Percentiles rank a stretch among this genome's conserved stretches.
Evolutionary conservation across 2,888 invertebrate genomes (phyloP).

Genomic region (Stenoptilia bipunctidactyla): DNA sequence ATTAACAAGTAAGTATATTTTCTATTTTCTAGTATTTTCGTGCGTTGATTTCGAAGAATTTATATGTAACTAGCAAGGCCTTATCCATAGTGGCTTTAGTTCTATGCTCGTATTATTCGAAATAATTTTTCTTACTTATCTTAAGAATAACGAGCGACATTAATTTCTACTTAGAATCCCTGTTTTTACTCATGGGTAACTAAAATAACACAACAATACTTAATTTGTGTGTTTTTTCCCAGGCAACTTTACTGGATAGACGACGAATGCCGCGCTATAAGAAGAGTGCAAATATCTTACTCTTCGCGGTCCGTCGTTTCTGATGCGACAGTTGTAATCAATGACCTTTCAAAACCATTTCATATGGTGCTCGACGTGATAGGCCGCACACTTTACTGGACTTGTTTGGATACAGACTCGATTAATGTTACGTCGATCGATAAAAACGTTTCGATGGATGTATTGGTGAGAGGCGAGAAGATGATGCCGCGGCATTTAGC

Average conservation of each 20-base stretch:
- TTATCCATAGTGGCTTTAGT: no score
- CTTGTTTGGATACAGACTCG: slow-evolving; percentile 84
- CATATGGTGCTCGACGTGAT: slow-evolving; percentile 90
- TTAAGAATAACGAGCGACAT: no score
- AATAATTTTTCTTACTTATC: no score
- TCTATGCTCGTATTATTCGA: no score
- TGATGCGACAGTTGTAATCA: slow-evolving; percentile 63
- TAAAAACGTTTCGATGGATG: slow-evolving; percentile 73
- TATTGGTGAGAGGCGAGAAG: slow-evolving; percentile 80
- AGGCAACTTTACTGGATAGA: slow-evolving; percentile 79
- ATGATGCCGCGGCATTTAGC: slow-evolving; percentile 88
- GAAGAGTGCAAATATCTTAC: slow-evolving; percentile 67
- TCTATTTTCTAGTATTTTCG: no score
- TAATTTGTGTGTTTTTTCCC: slow-evolving; percentile 3
- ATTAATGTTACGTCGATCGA: slow-evolving; percentile 90
- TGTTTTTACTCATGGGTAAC: no score
- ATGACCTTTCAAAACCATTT: slow-evolving; percentile 76
- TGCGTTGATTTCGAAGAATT: no score
- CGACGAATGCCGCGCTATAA: slow-evolving; percentile 81
- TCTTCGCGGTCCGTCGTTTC: slow-evolving; percentile 38
- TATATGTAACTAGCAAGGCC: no score
- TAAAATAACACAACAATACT: no score
- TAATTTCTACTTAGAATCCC: no score
- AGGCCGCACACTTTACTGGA: slow-evolving; percentile 90
- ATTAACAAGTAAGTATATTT: slow-evolving; percentile 43